Evolutionary conservation across 2,797 vertebrate genomes (phyloP).

Genomic region (Schizothorax lantsangensis): DNA sequence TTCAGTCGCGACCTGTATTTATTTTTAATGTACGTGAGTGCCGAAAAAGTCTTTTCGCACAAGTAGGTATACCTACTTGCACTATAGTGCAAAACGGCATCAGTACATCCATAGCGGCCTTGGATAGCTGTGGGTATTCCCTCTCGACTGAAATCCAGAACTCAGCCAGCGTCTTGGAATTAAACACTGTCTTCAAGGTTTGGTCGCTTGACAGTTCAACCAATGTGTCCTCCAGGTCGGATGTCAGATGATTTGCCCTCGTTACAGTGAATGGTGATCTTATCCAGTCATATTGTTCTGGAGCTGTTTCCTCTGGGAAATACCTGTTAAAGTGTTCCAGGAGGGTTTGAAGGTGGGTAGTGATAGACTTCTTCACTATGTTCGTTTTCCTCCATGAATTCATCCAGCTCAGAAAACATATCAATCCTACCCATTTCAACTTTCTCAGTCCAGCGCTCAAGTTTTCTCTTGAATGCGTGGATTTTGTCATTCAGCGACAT

Average conservation of each 20-base stretch:
- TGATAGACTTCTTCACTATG: background rate
- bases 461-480: background rate
- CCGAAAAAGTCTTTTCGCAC: background rate
- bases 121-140: too few species aligned
- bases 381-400: background rate
- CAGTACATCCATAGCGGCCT: too few species aligned
- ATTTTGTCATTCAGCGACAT: background rate
- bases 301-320: background rate
- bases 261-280: slow-evolving; percentile 4
- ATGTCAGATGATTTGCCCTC: background rate
- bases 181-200: background rate
- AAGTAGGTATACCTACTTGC: too few species aligned
- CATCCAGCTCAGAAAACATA: background rate
- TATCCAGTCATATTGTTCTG: slow-evolving; percentile 11
- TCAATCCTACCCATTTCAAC: too few species aligned
- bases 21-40: background rate
- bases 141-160: background rate
- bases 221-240: background rate
- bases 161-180: background rate
- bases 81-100: background rate
- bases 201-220: background rate
- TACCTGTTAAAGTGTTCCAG: background rate
- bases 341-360: too few species aligned
- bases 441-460: background rate
- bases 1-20: background rate